phyloP scores from a whole-genome alignment of 2,888 invertebrate genomes.

The Ametastegia equiseti region DNA sequence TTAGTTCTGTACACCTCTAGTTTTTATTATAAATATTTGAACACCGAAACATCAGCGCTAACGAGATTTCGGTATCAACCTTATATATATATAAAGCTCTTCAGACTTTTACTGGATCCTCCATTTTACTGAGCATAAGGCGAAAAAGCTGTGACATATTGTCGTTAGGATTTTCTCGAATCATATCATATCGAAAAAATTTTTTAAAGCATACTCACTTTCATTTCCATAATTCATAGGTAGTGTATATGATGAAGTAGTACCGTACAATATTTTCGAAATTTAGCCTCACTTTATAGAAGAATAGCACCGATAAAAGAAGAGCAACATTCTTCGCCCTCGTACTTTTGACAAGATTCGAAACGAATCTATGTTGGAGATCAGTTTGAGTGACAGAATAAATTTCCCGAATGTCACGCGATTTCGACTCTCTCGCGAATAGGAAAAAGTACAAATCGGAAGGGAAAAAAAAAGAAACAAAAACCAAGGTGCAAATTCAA shows the following conservation, averaged over 20 bases:
- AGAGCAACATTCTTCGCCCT: background rate
- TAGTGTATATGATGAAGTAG: too few species aligned
- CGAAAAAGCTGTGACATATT: too few species aligned
- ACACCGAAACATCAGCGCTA: background rate
- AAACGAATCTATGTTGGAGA: background rate
- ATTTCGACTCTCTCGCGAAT: background rate
- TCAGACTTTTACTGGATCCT: too few species aligned
- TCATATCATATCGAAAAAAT: too few species aligned
- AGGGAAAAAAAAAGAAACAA: too few species aligned
- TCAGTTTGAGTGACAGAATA: constrained; percentile 18
- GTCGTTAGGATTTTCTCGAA: too few species aligned
- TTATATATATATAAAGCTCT: background rate
- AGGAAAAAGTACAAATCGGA: background rate
- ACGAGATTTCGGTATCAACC: background rate
- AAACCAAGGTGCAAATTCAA: too few species aligned
- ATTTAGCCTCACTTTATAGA: too few species aligned
- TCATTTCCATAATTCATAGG: too few species aligned
- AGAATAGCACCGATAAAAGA: background rate
- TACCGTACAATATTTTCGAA: too few species aligned
- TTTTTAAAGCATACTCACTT: too few species aligned
- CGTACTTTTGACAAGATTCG: background rate
- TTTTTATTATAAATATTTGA: background rate
- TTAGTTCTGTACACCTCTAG: background rate
- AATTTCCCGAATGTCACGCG: background rate
- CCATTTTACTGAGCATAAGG: too few species aligned